Base-by-base conservation (phyloP, 2,797 vertebrate genomes). In the Thunnus albacares region DNA sequence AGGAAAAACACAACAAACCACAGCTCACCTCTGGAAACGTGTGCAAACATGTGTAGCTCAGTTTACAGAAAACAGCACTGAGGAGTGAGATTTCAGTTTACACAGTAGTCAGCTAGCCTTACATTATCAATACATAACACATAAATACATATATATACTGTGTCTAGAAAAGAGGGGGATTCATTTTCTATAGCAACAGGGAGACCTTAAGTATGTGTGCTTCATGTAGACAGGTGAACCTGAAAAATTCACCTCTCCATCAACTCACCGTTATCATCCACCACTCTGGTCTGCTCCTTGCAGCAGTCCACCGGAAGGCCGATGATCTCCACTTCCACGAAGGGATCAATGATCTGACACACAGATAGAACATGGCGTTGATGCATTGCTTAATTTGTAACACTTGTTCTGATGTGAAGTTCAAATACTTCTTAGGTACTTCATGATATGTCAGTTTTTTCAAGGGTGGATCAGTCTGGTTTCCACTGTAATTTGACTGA, bases 251-350 rank as follows among this genome's bases (percentile, higher is more conserved):
- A 20, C 4, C 8, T n/a, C 35, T 58, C 14, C 7, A 33, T 57
- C 13, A 35, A 74, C 96, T 95, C 94, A 99, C 98, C 98, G 0
- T 99, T 99, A 83, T 99, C 98, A 18, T 99, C 98, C 78, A 99
- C 98, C 67, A 99, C 98, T 64, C 97, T 94, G 17, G 98, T 99
- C 95, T 99, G 98, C 82, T 97, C 97, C 91, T 98, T 99, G 93
- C 92, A 96, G 92, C 98, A 99, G 91, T 99, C 98, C 57, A 97
- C 95, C 0, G 97, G 96, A 45, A 99, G 94, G 45, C 98, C 98
- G 1, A 99, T 98, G 79, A 99, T 90, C 92, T 99, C 98, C 87
- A 99, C 98, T 93, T 99, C 98, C 93, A 99, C 98, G 18, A 99
- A 99, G 0, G 98, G 98, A 85, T 99, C 98, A 13, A 99, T 99